Percentiles rank a stretch among this genome's conserved stretches.
Evolutionary conservation across 2,888 invertebrate species (phyloP).

Genomic region (Tridacna gigas): DNA sequence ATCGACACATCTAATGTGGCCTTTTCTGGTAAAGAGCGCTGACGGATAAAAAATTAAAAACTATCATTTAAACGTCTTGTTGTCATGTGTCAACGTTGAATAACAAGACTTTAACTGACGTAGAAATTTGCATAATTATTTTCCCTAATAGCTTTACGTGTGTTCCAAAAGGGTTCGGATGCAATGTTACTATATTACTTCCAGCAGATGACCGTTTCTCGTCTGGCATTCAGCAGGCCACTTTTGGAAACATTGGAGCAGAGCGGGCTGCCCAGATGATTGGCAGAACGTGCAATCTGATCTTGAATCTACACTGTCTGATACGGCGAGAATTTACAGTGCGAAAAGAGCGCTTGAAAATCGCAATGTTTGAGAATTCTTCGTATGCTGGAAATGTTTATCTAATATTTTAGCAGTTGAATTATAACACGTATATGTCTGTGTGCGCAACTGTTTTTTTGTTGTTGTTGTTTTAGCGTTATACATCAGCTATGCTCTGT

Average conservation of each 20-base stretch:
- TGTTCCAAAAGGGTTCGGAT: conserved; percentile 1
- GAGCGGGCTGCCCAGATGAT: not conserved
- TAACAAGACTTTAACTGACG: conserved; percentile 57
- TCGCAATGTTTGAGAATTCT: too few relatives aligned
- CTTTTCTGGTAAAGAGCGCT: not conserved
- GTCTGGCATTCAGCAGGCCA: not conserved
- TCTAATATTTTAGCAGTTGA: too few relatives aligned
- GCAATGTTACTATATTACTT: not conserved
- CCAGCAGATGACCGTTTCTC: too few relatives aligned
- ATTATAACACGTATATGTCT: too few relatives aligned
- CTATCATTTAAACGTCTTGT: conserved; percentile 61
- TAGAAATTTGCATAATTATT: conserved; percentile 29
- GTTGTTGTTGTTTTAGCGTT: too few relatives aligned
- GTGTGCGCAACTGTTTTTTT: too few relatives aligned
- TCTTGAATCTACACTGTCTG: too few relatives aligned
- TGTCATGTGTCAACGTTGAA: conserved; percentile 51
- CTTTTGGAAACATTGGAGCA: not conserved
- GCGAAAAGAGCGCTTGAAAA: too few relatives aligned
- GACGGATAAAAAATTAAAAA: conserved; percentile 58
- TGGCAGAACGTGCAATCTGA: not conserved
- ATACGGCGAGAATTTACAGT: too few relatives aligned
- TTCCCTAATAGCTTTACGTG: conserved; percentile 23
- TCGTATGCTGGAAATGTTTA: too few relatives aligned
- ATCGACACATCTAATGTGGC: too few relatives aligned
- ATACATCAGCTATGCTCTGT: too few relatives aligned